Conservation (phyloP, 1,140 invertebrate species). For the Zaprionus inermis region DNA sequence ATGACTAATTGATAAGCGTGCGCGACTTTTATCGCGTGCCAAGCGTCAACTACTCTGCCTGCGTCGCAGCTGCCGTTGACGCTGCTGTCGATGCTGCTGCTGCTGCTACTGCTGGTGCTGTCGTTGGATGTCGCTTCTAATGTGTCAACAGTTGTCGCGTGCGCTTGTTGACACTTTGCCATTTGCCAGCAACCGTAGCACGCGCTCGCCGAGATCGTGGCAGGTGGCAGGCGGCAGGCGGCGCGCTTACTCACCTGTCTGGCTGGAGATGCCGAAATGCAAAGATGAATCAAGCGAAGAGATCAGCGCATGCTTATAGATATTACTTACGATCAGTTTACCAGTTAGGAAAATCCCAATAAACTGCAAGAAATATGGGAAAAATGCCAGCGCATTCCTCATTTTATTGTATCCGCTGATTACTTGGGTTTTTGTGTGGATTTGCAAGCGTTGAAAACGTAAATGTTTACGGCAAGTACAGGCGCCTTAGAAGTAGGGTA, state of each 20-base stretch:
- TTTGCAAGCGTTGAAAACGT: neutral
- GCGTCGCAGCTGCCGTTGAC: neutral
- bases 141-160: slow-evolving; percentile 74
- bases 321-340: too few species aligned
- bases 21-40: slow-evolving; percentile 67
- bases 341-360: too few species aligned
- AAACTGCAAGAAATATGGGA: too few species aligned
- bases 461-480: neutral
- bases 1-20: slow-evolving; percentile 46
- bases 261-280: too few species aligned
- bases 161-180: slow-evolving; percentile 44
- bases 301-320: too few species aligned
- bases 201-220: neutral
- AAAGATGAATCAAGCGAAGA: neutral
- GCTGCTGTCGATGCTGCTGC: neutral
- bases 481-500: neutral
- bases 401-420: neutral
- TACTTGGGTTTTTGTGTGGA: neutral
- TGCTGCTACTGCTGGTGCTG: slow-evolving; percentile 6
- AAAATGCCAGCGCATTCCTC: too few species aligned
- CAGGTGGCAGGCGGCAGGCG: neutral
- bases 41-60: slow-evolving; percentile 27
- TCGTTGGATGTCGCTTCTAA: slow-evolving; percentile 10
- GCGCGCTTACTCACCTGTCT: neutral
- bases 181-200: neutral